These are phyloP conservation scores for Rhogogaster chlorosoma DNA, from an alignment of 2,888 invertebrate genomes.

Conservation along the genomic window DNA sequence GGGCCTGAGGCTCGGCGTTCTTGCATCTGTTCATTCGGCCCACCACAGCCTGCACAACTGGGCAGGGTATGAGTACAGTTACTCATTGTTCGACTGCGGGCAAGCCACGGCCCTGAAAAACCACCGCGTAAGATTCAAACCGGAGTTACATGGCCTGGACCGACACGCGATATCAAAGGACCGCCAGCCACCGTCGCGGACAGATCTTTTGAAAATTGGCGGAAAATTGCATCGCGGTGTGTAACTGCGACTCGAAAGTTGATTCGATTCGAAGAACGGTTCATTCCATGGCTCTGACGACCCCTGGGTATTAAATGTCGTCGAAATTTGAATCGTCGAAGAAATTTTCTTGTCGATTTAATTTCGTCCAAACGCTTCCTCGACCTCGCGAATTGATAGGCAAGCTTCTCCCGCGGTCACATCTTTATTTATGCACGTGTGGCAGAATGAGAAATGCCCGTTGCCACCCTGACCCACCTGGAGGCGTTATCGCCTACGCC, in stretches of 20 bases:
- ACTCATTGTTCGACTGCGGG: constrained; percentile 53
- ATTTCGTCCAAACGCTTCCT: neutral
- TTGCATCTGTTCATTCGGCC: constrained; percentile 66
- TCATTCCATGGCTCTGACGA: neutral
- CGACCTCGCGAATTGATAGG: neutral
- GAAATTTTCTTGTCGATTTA: neutral
- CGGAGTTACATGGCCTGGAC: constrained; percentile 7
- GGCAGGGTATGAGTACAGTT: constrained; percentile 51
- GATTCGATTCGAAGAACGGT: constrained; percentile 37
- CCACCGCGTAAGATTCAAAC: constrained; percentile 28
- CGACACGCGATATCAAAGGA: constrained; percentile 63
- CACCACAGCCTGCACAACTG: constrained; percentile 36
- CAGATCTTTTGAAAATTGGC: constrained; percentile 13
- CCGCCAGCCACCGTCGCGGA: constrained; percentile 27
- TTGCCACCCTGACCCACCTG: constrained; percentile 76
- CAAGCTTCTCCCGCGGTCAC: neutral
- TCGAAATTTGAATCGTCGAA: neutral
- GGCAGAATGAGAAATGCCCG: constrained; percentile 70
- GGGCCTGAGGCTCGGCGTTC: constrained; percentile 58
- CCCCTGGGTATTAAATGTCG: neutral
- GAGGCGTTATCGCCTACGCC: constrained; percentile 77
- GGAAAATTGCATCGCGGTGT: constrained; percentile 24
- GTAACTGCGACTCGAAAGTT: neutral
- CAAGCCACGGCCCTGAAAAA: constrained; percentile 20
- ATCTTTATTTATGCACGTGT: constrained; percentile 61